Conservation (phyloP, 2,113 vertebrate genomes). For the Tetrao urogallus region DNA sequence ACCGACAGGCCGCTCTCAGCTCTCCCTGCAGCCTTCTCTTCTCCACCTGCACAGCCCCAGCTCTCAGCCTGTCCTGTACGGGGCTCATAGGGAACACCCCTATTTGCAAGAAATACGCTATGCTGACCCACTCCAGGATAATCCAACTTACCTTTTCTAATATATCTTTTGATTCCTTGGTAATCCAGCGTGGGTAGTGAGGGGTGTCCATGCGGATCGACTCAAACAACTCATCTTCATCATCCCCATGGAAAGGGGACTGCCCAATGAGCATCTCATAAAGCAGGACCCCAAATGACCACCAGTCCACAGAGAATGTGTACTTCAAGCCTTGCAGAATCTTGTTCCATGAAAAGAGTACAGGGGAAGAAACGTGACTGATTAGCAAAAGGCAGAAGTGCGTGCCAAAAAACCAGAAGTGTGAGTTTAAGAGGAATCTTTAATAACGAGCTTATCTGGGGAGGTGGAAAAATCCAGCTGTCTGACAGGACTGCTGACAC, state of each 20-base stretch:
- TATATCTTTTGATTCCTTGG: constrained; percentile 93
- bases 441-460: neutral
- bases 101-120: neutral
- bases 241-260: constrained; percentile 97
- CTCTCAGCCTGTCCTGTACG: too few species aligned
- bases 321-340: constrained; percentile 94
- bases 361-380: neutral
- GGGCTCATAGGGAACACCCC: neutral
- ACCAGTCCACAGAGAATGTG: constrained; percentile 98
- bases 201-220: constrained; percentile 95
- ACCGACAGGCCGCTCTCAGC: neutral
- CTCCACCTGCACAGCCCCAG: neutral
- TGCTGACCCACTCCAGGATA: rapidly evolving
- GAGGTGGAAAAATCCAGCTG: neutral
- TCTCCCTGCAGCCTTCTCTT: neutral
- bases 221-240: constrained; percentile 97
- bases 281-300: constrained; percentile 96
- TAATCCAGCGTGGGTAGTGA: constrained; percentile 97
- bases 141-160: constrained; percentile 86
- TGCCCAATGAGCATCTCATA: constrained; percentile 99
- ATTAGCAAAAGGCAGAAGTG: neutral
- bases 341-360: constrained; percentile 55
- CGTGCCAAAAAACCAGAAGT: neutral
- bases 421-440: neutral
- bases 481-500: neutral